Evolutionary conservation across 1,140 invertebrate genomes (phyloP).

Genomic region (Leptinotarsa defecta): DNA sequence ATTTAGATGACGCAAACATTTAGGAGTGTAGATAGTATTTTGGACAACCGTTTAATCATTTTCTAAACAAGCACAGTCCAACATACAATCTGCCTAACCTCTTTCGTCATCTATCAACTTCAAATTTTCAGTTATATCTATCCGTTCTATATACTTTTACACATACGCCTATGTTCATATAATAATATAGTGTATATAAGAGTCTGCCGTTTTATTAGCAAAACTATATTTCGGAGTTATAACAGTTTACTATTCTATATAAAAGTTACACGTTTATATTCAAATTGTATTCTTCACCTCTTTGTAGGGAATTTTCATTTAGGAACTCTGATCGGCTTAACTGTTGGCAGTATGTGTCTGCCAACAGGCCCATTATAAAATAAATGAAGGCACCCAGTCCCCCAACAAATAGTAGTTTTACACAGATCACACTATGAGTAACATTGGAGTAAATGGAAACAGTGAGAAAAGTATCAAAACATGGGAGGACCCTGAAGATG

Average conservation of each 20-base stretch:
- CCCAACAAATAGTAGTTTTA: slow-evolving; percentile 51
- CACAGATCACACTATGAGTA: slow-evolving; percentile 24
- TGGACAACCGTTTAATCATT: background rate
- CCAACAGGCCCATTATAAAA: slow-evolving; percentile 18
- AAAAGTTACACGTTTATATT: slow-evolving; percentile 51
- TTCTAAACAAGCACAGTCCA: background rate
- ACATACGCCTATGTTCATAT: slow-evolving; percentile 47
- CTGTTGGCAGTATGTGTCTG: slow-evolving; percentile 17
- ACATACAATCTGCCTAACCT: background rate
- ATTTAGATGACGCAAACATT: slow-evolving; percentile 18
- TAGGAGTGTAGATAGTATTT: background rate
- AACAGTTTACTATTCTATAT: slow-evolving; percentile 52
- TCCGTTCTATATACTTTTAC: slow-evolving; percentile 46
- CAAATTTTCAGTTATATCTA: slow-evolving; percentile 44
- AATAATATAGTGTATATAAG: slow-evolving; percentile 32
- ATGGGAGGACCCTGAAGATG: too few species aligned
- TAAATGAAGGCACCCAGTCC: slow-evolving; percentile 55
- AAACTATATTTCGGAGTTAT: slow-evolving; percentile 52
- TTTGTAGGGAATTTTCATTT: slow-evolving; percentile 49
- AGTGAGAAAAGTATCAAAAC: too few species aligned
- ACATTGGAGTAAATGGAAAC: too few species aligned
- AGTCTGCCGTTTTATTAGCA: slow-evolving; percentile 49
- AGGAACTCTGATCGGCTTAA: slow-evolving; percentile 54
- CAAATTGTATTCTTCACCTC: slow-evolving; percentile 46
- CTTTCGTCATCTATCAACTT: background rate